A percentile compares a stretch with the other conserved stretches of the same genome.
phyloP scores from a whole-genome alignment of 1,140 invertebrate species.

The Anastrepha ludens region DNA sequence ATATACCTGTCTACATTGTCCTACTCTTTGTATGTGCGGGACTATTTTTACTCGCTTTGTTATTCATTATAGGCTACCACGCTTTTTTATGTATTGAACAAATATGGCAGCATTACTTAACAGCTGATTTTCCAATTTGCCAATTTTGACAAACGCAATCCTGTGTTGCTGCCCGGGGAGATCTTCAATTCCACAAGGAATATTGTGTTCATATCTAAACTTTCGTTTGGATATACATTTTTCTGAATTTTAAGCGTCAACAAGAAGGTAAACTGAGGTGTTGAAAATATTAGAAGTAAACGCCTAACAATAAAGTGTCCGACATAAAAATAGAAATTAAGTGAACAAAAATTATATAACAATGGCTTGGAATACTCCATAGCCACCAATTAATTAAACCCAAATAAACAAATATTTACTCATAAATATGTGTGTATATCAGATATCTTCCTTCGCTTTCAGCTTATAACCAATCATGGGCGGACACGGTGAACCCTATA shows the following conservation, averaged over 20 bases:
- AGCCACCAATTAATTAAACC: background rate
- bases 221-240: background rate
- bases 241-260: background rate
- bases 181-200: background rate
- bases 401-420: too few relatives aligned
- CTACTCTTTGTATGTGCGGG: too few relatives aligned
- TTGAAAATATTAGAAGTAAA: background rate
- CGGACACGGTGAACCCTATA: conserved; percentile 75
- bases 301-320: too few relatives aligned
- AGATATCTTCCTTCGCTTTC: background rate
- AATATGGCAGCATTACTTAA: background rate
- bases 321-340: too few relatives aligned
- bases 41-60: background rate
- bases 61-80: background rate
- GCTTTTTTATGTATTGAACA: background rate
- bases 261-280: background rate
- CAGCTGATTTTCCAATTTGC: background rate
- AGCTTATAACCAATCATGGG: conserved; percentile 74
- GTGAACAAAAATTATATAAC: conserved; percentile 21
- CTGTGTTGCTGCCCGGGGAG: background rate
- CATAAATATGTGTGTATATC: too few relatives aligned
- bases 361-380: too few relatives aligned
- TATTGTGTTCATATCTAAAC: too few relatives aligned
- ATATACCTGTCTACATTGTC: too few relatives aligned
- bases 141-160: background rate